A percentile compares a stretch with the other conserved stretches of the same genome.
phyloP scores from a whole-genome alignment of 2,113 vertebrate species.

The Mixornis gularis region DNA sequence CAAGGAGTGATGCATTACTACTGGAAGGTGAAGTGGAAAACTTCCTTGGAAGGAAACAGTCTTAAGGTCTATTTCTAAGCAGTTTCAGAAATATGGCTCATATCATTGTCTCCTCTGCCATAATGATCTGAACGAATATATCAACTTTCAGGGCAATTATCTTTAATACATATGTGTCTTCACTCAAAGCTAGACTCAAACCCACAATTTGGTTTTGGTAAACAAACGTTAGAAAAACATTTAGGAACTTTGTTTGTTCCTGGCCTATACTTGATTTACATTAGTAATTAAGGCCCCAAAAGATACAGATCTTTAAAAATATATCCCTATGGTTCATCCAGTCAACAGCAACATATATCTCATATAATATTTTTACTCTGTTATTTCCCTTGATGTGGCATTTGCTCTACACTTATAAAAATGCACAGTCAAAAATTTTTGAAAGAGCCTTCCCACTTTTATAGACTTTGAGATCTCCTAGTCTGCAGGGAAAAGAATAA shows the following conservation, averaged over 20 bases:
- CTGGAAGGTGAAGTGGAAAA: not conserved
- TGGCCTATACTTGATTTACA: not conserved
- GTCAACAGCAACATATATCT: not conserved
- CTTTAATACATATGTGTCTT: not conserved
- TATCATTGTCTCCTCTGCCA: not conserved
- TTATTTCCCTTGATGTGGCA: not conserved
- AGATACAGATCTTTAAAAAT: not conserved
- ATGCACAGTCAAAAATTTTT: fast-evolving
- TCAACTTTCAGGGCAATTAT: not conserved
- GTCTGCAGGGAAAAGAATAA: not conserved
- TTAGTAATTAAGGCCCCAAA: not conserved
- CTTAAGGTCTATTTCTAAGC: not conserved
- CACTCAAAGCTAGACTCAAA: not conserved
- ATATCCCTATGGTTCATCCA: not conserved
- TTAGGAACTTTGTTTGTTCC: not conserved
- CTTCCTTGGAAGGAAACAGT: not conserved
- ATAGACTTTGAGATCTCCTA: not conserved
- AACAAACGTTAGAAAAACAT: not conserved
- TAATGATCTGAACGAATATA: not conserved
- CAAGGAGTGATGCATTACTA: not conserved
- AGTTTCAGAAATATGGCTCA: not conserved
- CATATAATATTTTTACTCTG: not conserved
- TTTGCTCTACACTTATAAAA: not conserved
- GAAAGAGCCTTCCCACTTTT: not conserved
- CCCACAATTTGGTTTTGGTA: not conserved